Base-by-base conservation (phyloP, 2,797 vertebrate species). In the Acrossocheilus wenchowensis region DNA sequence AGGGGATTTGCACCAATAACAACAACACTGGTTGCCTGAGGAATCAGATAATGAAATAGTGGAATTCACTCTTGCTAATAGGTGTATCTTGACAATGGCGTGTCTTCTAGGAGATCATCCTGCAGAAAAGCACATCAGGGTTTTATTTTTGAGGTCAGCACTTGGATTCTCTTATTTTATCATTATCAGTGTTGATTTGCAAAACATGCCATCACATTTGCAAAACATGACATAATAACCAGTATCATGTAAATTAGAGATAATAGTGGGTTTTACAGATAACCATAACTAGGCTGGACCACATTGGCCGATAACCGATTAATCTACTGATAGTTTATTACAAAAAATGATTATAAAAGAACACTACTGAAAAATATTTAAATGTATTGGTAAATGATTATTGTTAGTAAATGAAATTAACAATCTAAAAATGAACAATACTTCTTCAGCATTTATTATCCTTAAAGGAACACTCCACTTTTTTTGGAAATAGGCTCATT, bases 91-190 rank as follows among this genome's bases (percentile, higher is more conserved):
- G 90, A 89, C 83, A 90, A 80, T 3, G 90, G 90, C 1, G 87
- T 87, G 41, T 90, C 90, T 78, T 90, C 90, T 43, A 90, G 64
- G 10, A 90, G 90, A 78, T 90, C 90, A 26, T 90, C 90, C 90
- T 90, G 82, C 71, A 36, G 71, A 72, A 81, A 86, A 86, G 39
- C 75, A 21, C 69, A 60, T 30, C 10, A 39, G 17, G 62, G 43
- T 36, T n/a, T 39, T 41, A 68, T 34, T 17, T 66, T 62, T 26
- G 8, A 62, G 23, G 23, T 8, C 48, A 52, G 2, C 48, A 36
- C 10, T 54, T 74, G 7, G 10, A 50, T 75, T 34, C 17, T 54
- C 2, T 6, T 2, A 12, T 36, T 54, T 77, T 0, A 77, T 77
- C 72, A 5, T 48, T 26, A 73, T 48, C 43, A 52, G 15, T 26